phyloP scores from a whole-genome alignment of 2,888 invertebrate species.

The Mesoligia furuncula region DNA sequence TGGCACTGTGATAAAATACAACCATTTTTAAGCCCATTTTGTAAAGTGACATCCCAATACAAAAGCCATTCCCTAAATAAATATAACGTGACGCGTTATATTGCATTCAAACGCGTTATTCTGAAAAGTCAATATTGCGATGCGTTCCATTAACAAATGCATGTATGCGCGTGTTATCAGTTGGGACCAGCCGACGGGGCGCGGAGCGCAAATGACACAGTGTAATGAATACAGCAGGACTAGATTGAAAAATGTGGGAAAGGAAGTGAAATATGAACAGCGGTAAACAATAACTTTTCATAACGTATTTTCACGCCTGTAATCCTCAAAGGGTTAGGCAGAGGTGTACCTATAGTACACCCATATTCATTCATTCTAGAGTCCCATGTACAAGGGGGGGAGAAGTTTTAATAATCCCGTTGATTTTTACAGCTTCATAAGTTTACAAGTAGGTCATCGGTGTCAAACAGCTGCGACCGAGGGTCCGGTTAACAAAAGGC shows the following conservation, averaged over 20 bases:
- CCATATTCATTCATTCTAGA: too few species aligned
- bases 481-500: background rate
- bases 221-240: constrained; percentile 27
- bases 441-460: background rate
- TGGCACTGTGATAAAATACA: background rate
- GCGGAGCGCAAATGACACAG: constrained; percentile 46
- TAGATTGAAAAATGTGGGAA: background rate
- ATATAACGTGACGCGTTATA: constrained; percentile 47
- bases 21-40: constrained; percentile 8
- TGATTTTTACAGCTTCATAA: background rate
- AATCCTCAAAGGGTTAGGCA: background rate
- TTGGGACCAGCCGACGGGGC: constrained; percentile 54
- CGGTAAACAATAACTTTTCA: background rate
- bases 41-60: constrained; percentile 35
- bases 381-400: background rate
- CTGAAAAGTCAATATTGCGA: constrained; percentile 65
- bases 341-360: background rate
- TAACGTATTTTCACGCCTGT: background rate
- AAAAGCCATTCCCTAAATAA: constrained; percentile 43
- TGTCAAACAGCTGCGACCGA: background rate
- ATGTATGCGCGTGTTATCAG: constrained; percentile 67
- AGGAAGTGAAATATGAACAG: background rate
- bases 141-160: constrained; percentile 69
- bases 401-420: too few species aligned
- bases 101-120: constrained; percentile 58